phyloP scores from a whole-genome alignment of 2,888 invertebrate species.

The Clostera curtula region DNA sequence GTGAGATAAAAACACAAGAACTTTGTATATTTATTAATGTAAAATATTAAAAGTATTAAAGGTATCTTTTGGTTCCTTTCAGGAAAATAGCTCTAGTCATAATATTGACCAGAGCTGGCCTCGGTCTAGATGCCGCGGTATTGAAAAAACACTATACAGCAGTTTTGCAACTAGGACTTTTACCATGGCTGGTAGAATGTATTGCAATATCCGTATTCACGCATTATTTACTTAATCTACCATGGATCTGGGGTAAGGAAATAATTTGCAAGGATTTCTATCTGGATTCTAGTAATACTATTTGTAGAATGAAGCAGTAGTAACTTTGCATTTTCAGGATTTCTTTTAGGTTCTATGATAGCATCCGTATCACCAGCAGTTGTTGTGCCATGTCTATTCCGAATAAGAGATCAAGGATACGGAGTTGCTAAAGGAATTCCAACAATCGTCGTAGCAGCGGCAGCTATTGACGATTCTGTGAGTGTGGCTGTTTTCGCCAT shows the following conservation, averaged over 20 bases:
- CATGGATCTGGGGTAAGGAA: constrained; percentile 82
- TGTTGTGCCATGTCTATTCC: constrained; percentile 88
- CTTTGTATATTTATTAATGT: background rate
- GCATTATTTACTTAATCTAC: constrained; percentile 80
- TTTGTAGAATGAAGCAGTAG: too few relatives aligned
- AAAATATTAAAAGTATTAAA: background rate
- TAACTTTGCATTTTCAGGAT: constrained; percentile 36
- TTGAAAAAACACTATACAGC: constrained; percentile 82
- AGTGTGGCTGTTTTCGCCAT: constrained; percentile 92
- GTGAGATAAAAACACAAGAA: constrained; percentile 27
- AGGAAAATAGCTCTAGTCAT: constrained; percentile 89
- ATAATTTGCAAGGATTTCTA: background rate
- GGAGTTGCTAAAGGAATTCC: constrained; percentile 92
- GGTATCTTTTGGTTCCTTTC: constrained; percentile 16
- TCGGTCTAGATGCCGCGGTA: constrained; percentile 86
- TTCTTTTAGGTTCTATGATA: constrained; percentile 84
- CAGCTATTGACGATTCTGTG: constrained; percentile 92
- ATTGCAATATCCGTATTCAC: constrained; percentile 76
- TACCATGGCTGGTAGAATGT: constrained; percentile 86
- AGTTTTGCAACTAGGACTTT: constrained; percentile 82
- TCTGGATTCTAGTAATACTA: too few relatives aligned
- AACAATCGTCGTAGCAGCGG: constrained; percentile 89
- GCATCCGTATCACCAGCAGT: constrained; percentile 94
- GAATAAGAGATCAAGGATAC: constrained; percentile 81
- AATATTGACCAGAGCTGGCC: constrained; percentile 87